A percentile compares a stretch with the other conserved stretches of the same genome.
Evolutionary conservation across 2,888 invertebrate genomes (phyloP).

Genomic region (Beris morrisii): DNA sequence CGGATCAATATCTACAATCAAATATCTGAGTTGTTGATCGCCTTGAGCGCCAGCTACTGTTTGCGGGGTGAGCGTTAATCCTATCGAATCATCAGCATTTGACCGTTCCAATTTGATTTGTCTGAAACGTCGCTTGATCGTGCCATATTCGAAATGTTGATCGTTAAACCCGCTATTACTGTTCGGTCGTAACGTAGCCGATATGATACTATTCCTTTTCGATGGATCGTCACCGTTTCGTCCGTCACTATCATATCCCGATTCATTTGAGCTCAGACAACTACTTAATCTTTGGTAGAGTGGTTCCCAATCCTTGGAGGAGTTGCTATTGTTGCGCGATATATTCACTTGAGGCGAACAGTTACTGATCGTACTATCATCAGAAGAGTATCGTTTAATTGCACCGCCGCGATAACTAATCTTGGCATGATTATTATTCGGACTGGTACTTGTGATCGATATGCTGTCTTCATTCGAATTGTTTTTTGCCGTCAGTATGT

Average conservation of each 20-base stretch:
- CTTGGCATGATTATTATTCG: constrained; percentile 46
- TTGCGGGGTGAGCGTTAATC: constrained; percentile 71
- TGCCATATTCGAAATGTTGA: constrained; percentile 59
- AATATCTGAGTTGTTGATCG: constrained; percentile 64
- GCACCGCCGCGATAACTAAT: constrained; percentile 39
- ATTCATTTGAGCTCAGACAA: constrained; percentile 81
- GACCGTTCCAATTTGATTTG: constrained; percentile 68
- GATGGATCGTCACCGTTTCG: constrained; percentile 62
- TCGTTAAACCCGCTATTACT: constrained; percentile 50
- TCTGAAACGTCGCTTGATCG: constrained; percentile 64
- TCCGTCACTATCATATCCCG: constrained; percentile 80
- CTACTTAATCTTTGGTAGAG: constrained; percentile 68
- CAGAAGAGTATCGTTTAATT: constrained; percentile 49
- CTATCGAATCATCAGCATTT: constrained; percentile 68
- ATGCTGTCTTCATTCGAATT: constrained; percentile 43
- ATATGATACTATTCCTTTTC: constrained; percentile 48
- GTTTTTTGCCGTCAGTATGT: constrained; percentile 29
- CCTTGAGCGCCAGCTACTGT: constrained; percentile 56
- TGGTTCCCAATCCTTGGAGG: constrained; percentile 61
- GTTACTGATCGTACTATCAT: constrained; percentile 49
- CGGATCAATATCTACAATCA: constrained; percentile 65
- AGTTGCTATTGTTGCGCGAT: constrained; percentile 61
- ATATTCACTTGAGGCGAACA: constrained; percentile 57
- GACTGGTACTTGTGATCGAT: constrained; percentile 46
- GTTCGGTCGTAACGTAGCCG: constrained; percentile 28